Conservation (phyloP, 2,888 invertebrate genomes). For the Germaria angustata region DNA sequence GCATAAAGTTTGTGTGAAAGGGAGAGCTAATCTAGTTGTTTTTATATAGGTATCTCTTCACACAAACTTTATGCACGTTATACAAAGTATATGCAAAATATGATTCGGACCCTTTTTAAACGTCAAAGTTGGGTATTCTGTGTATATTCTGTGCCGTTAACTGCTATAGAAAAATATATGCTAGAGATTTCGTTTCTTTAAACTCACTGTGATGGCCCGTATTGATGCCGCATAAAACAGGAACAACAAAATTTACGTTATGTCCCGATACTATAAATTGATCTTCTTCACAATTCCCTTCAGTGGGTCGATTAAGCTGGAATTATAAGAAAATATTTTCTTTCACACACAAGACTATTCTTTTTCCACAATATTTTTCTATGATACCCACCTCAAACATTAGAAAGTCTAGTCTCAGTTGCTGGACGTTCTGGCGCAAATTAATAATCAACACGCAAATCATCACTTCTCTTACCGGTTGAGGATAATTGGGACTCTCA, state of each 20-base stretch:
- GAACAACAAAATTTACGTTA: slow-evolving; percentile 85
- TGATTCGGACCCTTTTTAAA: no score
- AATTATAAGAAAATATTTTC: neutral
- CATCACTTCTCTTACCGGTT: slow-evolving; percentile 82
- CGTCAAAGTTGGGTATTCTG: no score
- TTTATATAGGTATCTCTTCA: no score
- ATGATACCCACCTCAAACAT: slow-evolving; percentile 83
- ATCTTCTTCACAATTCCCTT: slow-evolving; percentile 86
- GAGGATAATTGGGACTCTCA: slow-evolving; percentile 86
- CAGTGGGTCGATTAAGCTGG: slow-evolving; percentile 85
- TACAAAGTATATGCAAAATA: no score
- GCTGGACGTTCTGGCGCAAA: slow-evolving; percentile 83
- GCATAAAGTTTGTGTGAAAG: no score
- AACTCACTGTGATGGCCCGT: slow-evolving; percentile 86
- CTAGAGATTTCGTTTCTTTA: no score
- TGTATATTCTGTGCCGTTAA: no score
- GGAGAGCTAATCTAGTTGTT: no score
- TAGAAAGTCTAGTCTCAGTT: slow-evolving; percentile 86
- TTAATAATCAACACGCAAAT: slow-evolving; percentile 85
- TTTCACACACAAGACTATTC: neutral
- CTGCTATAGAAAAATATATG: no score
- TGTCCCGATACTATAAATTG: slow-evolving; percentile 87
- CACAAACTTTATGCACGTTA: no score
- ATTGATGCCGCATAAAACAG: slow-evolving; percentile 87
- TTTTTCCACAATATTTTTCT: neutral